phyloP scores from a whole-genome alignment of 1,140 invertebrate genomes.

The Drosophila subpulchrella region DNA sequence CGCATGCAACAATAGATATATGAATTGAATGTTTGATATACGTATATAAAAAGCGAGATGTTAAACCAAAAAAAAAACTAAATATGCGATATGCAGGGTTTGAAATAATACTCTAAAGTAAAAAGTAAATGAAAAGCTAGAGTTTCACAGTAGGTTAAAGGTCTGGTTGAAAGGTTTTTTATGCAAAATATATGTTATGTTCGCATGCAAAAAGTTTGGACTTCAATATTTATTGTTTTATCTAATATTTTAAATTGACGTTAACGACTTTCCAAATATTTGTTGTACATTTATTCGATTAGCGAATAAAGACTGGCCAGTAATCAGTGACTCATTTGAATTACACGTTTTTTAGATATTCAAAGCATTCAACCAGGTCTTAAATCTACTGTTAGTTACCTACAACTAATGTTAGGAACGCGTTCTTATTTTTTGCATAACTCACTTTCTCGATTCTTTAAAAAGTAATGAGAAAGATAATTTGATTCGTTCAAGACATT shows the following conservation, averaged over 20 bases:
- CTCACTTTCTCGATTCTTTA: not conserved
- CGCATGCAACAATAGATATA: slow-evolving; percentile 30
- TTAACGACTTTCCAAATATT: not conserved
- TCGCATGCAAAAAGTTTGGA: too few species aligned
- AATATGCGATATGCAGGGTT: slow-evolving; percentile 13
- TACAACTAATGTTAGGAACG: not conserved
- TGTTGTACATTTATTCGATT: not conserved
- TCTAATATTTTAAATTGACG: not conserved
- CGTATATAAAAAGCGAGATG: slow-evolving; percentile 66
- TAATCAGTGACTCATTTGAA: not conserved
- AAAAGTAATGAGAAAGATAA: too few species aligned
- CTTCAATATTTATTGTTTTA: too few species aligned
- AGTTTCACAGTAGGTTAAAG: not conserved
- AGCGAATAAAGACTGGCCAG: not conserved
- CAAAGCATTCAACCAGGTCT: not conserved
- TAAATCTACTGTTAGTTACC: not conserved
- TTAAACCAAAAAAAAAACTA: slow-evolving; percentile 38
- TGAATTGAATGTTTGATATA: slow-evolving; percentile 77
- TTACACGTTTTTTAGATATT: not conserved
- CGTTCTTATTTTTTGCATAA: not conserved
- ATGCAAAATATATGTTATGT: not conserved
- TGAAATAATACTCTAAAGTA: slow-evolving; percentile 8
- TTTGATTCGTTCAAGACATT: slow-evolving; percentile 1
- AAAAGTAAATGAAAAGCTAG: not conserved
- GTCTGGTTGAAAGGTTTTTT: not conserved